A percentile compares a stretch with the other conserved stretches of the same genome.
Evolutionary conservation across 2,888 invertebrate genomes (phyloP).

Genomic region (Augochlorella aurata): DNA sequence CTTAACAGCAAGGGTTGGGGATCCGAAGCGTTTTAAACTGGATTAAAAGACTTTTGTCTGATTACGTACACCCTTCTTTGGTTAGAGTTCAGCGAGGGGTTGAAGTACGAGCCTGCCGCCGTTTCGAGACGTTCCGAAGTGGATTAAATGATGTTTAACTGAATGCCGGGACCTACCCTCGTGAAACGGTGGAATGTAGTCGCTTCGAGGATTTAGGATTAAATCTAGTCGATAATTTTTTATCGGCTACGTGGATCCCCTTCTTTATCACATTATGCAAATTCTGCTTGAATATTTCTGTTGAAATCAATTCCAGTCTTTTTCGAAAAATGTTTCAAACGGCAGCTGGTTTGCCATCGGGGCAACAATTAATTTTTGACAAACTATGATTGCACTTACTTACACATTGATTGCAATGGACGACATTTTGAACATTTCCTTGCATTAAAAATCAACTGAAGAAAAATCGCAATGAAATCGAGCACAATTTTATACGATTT

Average conservation of each 20-base stretch:
- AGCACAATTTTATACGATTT: background rate
- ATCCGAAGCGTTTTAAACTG: background rate
- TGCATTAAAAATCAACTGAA: no score
- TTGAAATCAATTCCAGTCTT: no score
- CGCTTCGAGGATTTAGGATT: background rate
- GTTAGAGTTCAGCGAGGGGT: background rate
- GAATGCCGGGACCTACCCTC: background rate
- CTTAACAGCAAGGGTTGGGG: constrained; percentile 1
- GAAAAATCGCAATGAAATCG: background rate
- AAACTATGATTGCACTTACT: no score
- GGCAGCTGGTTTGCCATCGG: no score
- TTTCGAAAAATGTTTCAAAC: no score
- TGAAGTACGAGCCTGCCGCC: background rate
- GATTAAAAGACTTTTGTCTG: constrained; percentile 10
- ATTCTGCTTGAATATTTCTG: no score
- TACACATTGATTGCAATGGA: no score
- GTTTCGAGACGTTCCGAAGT: background rate
- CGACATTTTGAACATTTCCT: no score
- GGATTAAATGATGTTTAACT: constrained; percentile 1
- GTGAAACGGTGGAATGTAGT: background rate
- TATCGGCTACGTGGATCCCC: background rate
- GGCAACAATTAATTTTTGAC: no score
- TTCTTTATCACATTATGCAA: background rate
- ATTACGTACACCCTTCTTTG: background rate
- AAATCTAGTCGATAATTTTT: background rate